These are phyloP conservation scores for Radopholus similis DNA, from an alignment of 1,140 invertebrate genomes.

Conservation along the genomic window DNA sequence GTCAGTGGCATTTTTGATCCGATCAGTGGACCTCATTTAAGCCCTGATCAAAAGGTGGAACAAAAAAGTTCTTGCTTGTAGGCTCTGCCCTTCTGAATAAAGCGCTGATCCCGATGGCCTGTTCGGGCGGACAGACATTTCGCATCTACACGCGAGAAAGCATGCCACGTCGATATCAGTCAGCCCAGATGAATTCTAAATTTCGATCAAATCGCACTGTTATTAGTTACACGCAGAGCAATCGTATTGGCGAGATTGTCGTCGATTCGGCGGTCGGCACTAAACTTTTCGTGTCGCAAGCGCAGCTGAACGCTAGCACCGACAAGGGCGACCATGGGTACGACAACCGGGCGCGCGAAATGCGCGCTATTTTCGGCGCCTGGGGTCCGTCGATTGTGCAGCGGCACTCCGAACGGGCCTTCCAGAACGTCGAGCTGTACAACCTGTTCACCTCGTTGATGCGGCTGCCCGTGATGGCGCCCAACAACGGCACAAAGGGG, in stretches of 20 bases:
- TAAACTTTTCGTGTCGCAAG: not conserved
- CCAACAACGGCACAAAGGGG: slow-evolving; percentile 48
- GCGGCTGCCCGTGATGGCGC: slow-evolving; percentile 36
- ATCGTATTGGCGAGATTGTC: slow-evolving; percentile 20
- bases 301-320: slow-evolving; percentile 5
- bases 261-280: slow-evolving; percentile 10
- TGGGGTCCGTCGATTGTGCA: slow-evolving; percentile 43
- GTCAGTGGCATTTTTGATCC: not conserved
- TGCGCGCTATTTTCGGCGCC: slow-evolving; percentile 52
- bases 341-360: slow-evolving; percentile 26
- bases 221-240: slow-evolving; percentile 1
- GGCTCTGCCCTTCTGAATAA: not conserved
- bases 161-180: slow-evolving; percentile 19
- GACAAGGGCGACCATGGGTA: slow-evolving; percentile 22
- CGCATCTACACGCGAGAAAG: slow-evolving; percentile 13
- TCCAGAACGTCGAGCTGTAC: slow-evolving; percentile 52
- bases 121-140: slow-evolving; percentile 13
- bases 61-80: not conserved
- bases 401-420: slow-evolving; percentile 30
- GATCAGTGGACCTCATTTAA: not conserved
- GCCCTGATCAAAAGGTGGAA: not conserved
- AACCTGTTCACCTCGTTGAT: slow-evolving; percentile 50
- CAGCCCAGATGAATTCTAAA: not conserved
- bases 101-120: slow-evolving; percentile 1
- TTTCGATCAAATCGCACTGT: not conserved